Percentiles rank a stretch among this genome's conserved stretches.
Evolutionary conservation across 1,140 invertebrate species (phyloP).

Genomic region (Hydropsyche tenuis): DNA sequence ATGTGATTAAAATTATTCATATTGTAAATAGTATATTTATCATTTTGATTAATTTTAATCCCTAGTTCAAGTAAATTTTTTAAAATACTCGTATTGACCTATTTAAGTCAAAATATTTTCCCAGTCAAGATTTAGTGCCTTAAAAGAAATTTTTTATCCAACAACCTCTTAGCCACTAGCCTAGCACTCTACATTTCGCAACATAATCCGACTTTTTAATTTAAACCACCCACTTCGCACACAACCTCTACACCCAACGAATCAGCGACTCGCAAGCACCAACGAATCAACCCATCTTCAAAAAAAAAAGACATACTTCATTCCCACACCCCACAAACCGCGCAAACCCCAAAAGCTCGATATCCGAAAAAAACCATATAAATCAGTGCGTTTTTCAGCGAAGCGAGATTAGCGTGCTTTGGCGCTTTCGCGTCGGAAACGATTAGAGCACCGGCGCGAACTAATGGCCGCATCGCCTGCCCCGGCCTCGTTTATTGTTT

Average conservation of each 20-base stretch:
- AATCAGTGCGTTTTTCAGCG: slow-evolving; percentile 8
- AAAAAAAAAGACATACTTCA: too few relatives aligned
- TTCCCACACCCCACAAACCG: too few relatives aligned
- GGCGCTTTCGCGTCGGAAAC: slow-evolving; percentile 33
- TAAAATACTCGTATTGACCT: too few relatives aligned
- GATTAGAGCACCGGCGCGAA: slow-evolving; percentile 42
- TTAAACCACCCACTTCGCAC: background rate
- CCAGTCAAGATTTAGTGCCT: too few relatives aligned
- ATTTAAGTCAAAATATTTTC: too few relatives aligned
- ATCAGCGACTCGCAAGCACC: background rate
- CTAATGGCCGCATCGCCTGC: slow-evolving; percentile 48
- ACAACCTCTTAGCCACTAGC: too few relatives aligned
- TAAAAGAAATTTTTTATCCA: too few relatives aligned
- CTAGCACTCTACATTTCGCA: background rate
- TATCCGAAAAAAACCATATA: background rate
- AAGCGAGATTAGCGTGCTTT: background rate
- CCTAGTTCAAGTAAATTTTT: too few relatives aligned
- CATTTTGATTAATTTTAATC: too few relatives aligned
- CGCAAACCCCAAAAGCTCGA: background rate
- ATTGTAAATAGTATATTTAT: too few relatives aligned
- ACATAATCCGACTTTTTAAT: background rate
- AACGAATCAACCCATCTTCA: too few relatives aligned
- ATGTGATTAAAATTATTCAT: too few relatives aligned
- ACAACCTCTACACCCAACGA: background rate
- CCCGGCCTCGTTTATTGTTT: slow-evolving; percentile 48